phyloP scores from a whole-genome alignment of 1,140 invertebrate genomes.

The Cataglyphis hispanica region DNA sequence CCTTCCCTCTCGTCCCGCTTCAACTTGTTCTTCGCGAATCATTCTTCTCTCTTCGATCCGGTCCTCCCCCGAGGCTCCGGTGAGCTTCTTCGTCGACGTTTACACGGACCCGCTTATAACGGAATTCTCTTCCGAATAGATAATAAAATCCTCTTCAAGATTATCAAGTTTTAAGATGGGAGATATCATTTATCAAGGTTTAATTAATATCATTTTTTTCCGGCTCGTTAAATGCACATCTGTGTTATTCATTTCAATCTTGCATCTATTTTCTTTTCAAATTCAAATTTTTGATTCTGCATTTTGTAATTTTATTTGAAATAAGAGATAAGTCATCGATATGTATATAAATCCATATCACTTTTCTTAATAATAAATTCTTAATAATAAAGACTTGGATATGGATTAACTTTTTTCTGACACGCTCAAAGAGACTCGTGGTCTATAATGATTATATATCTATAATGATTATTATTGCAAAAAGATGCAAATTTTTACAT shows the following conservation, averaged over 20 bases:
- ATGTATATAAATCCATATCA: neutral
- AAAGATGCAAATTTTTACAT: neutral
- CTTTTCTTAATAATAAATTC: neutral
- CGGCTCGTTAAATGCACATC: neutral
- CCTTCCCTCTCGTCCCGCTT: neutral
- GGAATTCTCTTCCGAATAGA: conserved; percentile 60
- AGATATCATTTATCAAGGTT: neutral
- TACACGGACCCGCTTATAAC: conserved; percentile 51
- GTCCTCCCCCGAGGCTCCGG: conserved; percentile 67
- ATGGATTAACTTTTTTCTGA: neutral
- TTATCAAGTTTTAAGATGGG: neutral
- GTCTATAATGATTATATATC: too few relatives aligned
- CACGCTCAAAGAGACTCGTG: neutral
- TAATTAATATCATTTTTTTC: neutral
- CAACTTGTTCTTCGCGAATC: conserved; percentile 27
- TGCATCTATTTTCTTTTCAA: neutral
- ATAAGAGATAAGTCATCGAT: too few relatives aligned
- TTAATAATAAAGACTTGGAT: too few relatives aligned
- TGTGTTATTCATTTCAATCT: neutral
- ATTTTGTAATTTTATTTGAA: neutral
- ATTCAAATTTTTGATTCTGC: neutral
- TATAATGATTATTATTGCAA: neutral
- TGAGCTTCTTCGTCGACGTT: conserved; percentile 17
- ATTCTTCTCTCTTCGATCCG: conserved; percentile 47
- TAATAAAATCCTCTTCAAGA: conserved; percentile 27